phyloP scores from a whole-genome alignment of 2,888 invertebrate species.

The Arenicola marina region DNA sequence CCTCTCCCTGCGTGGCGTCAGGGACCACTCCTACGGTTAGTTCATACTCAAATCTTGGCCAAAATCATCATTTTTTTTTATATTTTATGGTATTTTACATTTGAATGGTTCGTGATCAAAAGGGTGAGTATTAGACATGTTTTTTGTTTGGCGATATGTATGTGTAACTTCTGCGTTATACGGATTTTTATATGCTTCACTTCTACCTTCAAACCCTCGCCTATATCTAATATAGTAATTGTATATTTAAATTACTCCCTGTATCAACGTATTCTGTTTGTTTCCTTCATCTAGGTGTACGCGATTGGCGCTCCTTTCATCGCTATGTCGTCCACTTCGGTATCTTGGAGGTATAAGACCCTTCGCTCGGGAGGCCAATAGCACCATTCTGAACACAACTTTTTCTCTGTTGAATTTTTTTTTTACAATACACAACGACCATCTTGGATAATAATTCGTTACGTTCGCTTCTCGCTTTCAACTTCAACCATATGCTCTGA shows the following conservation, averaged over 20 bases:
- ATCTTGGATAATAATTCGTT: no score
- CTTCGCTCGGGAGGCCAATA: no score
- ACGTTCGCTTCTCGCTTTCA: background rate
- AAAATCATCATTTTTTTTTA: background rate
- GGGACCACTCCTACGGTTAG: slow-evolving; percentile 54
- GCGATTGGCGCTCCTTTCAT: slow-evolving; percentile 50
- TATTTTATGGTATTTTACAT: background rate
- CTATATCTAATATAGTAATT: background rate
- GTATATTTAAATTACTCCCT: background rate
- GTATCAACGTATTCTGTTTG: background rate
- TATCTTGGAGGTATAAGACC: slow-evolving; percentile 45
- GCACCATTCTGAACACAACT: no score
- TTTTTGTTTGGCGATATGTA: no score
- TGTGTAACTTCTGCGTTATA: no score
- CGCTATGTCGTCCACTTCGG: slow-evolving; percentile 51
- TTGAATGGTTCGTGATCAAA: background rate
- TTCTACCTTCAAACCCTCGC: background rate
- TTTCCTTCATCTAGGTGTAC: slow-evolving; percentile 36
- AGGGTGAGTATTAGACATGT: no score
- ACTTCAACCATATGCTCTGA: no score
- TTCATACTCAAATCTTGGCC: background rate
- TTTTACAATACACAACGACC: no score
- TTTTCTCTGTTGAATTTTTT: no score
- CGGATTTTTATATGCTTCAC: no score
- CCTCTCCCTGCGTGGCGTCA: slow-evolving; percentile 40